Percentiles rank a stretch among this genome's conserved stretches.
Evolutionary conservation across 2,113 vertebrate genomes (phyloP).

Genomic region (Columba janthina): DNA sequence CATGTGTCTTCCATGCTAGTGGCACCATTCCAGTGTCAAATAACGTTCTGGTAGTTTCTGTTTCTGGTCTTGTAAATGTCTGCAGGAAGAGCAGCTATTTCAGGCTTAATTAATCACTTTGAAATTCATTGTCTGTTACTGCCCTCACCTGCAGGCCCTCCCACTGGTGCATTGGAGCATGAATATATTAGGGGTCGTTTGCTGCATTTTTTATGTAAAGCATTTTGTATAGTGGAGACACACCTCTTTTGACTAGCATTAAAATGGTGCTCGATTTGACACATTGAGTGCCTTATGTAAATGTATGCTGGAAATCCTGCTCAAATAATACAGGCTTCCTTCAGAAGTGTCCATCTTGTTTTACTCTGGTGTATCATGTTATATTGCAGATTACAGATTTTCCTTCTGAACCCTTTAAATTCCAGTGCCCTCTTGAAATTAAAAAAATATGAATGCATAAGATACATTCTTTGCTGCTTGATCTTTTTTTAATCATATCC

Average conservation of each 20-base stretch:
- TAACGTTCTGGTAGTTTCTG: constrained; percentile 7
- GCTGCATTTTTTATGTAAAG: neutral
- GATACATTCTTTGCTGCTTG: neutral
- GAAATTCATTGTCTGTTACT: neutral
- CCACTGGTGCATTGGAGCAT: neutral
- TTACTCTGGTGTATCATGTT: neutral
- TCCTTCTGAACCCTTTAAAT: neutral
- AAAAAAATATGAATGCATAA: neutral
- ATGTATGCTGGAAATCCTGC: neutral
- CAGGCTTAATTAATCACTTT: neutral
- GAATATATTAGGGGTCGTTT: neutral
- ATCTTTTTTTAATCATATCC: neutral
- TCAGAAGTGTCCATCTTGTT: neutral
- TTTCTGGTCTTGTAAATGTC: constrained; percentile 18
- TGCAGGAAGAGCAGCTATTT: neutral
- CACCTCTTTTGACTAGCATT: neutral
- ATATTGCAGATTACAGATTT: neutral
- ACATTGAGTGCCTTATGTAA: neutral
- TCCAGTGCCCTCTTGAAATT: neutral
- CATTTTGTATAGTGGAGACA: neutral
- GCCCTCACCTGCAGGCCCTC: neutral
- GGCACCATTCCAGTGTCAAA: neutral
- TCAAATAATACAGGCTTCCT: neutral
- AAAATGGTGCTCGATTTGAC: neutral
- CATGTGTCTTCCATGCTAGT: neutral